Evolutionary conservation across 2,888 invertebrate species (phyloP).

Genomic region (Melieria omissa): DNA sequence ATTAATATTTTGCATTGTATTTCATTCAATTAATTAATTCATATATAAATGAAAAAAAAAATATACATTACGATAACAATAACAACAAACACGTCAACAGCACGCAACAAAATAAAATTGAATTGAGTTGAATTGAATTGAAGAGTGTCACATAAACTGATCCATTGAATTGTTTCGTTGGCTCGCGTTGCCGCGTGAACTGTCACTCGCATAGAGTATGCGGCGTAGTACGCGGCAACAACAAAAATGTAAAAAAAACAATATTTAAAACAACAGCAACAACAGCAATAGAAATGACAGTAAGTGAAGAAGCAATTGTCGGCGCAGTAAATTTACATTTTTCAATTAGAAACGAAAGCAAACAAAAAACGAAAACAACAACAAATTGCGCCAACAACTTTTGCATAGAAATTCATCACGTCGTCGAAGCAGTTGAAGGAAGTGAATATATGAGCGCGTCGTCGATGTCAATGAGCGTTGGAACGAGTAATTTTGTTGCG

Average conservation of each 20-base stretch:
- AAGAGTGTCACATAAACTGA: background rate
- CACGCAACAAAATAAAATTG: slow-evolving; percentile 15
- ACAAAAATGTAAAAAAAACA: background rate
- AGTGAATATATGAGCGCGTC: too few species aligned
- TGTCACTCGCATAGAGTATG: too few species aligned
- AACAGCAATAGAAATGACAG: background rate
- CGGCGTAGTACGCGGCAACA: too few species aligned
- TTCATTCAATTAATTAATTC: slow-evolving; percentile 18
- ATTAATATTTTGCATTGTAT: slow-evolving; percentile 20
- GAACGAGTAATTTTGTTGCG: too few species aligned
- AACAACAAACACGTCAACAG: slow-evolving; percentile 2
- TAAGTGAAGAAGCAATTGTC: background rate
- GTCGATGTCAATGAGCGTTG: too few species aligned
- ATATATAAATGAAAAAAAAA: slow-evolving; percentile 14
- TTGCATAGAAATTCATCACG: too few species aligned
- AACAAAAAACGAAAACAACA: background rate
- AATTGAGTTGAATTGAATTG: background rate
- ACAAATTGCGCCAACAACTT: too few species aligned
- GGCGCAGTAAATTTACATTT: slow-evolving; percentile 10
- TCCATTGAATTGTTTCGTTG: background rate
- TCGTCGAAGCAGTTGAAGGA: too few species aligned
- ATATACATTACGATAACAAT: background rate
- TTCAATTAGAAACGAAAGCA: slow-evolving; percentile 6
- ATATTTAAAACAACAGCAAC: background rate
- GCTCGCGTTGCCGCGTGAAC: background rate